These are phyloP conservation scores for Lethenteron reissneri DNA, from an alignment of 2,113 vertebrate species.

Conservation along the genomic window DNA sequence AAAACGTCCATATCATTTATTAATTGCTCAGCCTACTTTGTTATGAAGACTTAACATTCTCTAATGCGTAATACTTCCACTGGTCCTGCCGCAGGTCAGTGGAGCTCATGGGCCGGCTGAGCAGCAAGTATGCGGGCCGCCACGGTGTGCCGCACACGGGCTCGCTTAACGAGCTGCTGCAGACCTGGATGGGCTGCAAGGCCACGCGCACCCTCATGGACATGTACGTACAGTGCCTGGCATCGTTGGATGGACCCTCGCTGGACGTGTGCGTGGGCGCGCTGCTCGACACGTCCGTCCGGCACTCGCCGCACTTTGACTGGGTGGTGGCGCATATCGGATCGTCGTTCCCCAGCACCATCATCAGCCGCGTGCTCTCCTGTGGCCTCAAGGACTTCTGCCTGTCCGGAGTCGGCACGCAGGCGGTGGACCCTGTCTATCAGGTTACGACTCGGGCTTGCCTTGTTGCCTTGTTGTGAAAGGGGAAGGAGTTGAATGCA, in stretches of 20 bases:
- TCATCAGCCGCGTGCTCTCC: conserved; percentile 64
- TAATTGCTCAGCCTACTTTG: too few relatives aligned
- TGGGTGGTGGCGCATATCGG: conserved; percentile 94
- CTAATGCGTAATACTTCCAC: too few relatives aligned
- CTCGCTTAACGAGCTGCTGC: conserved; percentile 62
- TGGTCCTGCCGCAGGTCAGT: conserved; percentile 19
- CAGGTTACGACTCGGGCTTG: too few relatives aligned
- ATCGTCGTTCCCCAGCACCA: conserved; percentile 69
- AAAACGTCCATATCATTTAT: too few relatives aligned
- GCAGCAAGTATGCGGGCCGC: conserved; percentile 54
- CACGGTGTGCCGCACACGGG: conserved; percentile 48
- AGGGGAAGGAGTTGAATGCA: too few relatives aligned
- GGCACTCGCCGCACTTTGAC: conserved; percentile 79
- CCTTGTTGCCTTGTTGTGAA: too few relatives aligned
- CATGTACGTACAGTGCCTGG: conserved; percentile 68
- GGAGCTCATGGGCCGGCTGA: conserved; percentile 72
- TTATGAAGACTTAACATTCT: too few relatives aligned
- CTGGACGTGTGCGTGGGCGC: conserved; percentile 79
- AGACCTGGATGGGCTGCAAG: conserved; percentile 73
- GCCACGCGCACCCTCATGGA: conserved; percentile 70
- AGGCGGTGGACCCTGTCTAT: too few relatives aligned
- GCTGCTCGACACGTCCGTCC: conserved; percentile 62
- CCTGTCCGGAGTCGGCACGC: conserved; percentile 23
- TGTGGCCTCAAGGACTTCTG: conserved; percentile 83
- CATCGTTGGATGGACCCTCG: conserved; percentile 53